Evolutionary conservation across 1,140 invertebrate genomes (phyloP).

Genomic region (Drosophila varians): DNA sequence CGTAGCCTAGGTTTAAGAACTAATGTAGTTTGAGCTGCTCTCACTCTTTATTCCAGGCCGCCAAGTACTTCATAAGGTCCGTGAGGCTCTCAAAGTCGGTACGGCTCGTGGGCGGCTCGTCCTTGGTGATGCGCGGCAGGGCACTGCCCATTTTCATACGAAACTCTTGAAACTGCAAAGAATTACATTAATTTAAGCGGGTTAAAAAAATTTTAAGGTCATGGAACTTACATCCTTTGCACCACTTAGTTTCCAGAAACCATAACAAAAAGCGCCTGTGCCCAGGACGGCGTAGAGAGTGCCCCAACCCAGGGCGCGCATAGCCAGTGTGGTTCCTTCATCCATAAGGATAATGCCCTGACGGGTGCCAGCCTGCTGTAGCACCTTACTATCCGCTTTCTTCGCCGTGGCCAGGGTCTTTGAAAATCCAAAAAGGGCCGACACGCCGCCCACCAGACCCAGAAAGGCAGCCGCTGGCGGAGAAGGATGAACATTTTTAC

Average conservation of each 20-base stretch:
- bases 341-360: constrained; percentile 88
- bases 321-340: constrained; percentile 90
- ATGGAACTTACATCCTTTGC: constrained; percentile 88
- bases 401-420: constrained; percentile 90
- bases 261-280: constrained; percentile 91
- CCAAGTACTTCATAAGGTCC: constrained; percentile 91
- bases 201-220: not conserved
- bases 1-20: constrained; percentile 10
- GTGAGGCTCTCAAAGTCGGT: constrained; percentile 94
- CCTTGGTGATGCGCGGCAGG: constrained; percentile 91
- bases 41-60: constrained; percentile 84
- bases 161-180: constrained; percentile 88
- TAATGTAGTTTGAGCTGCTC: constrained; percentile 8
- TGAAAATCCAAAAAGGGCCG: constrained; percentile 92
- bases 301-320: constrained; percentile 93
- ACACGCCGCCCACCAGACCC: constrained; percentile 90
- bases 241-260: constrained; percentile 94
- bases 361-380: constrained; percentile 92
- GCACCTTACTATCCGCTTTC: constrained; percentile 91
- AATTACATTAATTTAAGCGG: not conserved
- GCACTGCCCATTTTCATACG: constrained; percentile 88
- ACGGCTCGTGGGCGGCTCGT: constrained; percentile 91
- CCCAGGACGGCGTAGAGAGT: constrained; percentile 93
- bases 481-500: not conserved
- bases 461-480: constrained; percentile 89